Base-by-base conservation (phyloP, 2,888 invertebrate species). In the Herminia tarsipennalis region DNA sequence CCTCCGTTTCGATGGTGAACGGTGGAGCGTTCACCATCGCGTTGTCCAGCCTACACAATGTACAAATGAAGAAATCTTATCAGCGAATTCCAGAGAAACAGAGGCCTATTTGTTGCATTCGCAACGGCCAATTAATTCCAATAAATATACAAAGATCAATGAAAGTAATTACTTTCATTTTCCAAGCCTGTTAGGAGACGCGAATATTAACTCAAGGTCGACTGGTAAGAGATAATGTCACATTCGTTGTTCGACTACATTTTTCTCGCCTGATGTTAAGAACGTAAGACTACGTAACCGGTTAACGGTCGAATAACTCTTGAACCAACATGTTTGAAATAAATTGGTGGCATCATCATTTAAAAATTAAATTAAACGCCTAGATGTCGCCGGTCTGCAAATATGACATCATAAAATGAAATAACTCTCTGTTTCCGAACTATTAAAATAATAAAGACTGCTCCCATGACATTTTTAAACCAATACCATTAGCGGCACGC, bases 21-120 rank as follows among this genome's bases (percentile, higher is more conserved):
- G 87, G 86, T 56, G 89, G 84, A 67, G 80, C 84, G 79, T 79
- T 88, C 86, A 86, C 84, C 86, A 88, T 77, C 75, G 87, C 83
- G 85, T 88, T 89, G 69, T 91, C 90, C 86, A 89, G 88, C 89
- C 90, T 90, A 48, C 13, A 36, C 13, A 36, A 25, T 28, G 3
- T 18, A 17, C 5, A 20, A n/a, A n/a, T 53, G 18, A 5, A 22
- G 13, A 13, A 27, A 9, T n/a, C n/a, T n/a, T n/a, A n/a, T n/a
- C n/a, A n/a, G n/a, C n/a, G n/a, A n/a, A n/a, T n/a, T n/a, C n/a
- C n/a, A n/a, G n/a, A n/a, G n/a, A n/a, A n/a, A n/a, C n/a, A n/a
- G n/a, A n/a, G n/a, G n/a, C n/a, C n/a, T n/a, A n/a, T n/a, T n/a
- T n/a, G n/a, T n/a, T n/a, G n/a, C n/a, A n/a, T n/a, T n/a, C n/a